Base-by-base conservation (phyloP, 2,113 vertebrate genomes). In the Thunnus maccoyii region DNA sequence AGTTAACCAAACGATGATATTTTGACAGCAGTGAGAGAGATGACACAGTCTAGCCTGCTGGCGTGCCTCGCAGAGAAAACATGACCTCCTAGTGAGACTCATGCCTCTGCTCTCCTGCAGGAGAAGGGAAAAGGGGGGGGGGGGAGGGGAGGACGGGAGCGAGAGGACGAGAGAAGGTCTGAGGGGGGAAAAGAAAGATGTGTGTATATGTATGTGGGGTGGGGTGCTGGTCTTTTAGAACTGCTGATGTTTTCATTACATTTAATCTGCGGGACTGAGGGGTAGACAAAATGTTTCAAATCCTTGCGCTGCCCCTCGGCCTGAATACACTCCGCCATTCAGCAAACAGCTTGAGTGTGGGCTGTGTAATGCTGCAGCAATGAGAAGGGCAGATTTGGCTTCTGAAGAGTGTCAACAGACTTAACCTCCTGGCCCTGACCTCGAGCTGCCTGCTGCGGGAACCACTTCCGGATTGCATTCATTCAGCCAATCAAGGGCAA, bases 1-100 rank as follows among this genome's bases (percentile, higher is more conserved):
- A 93, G 86, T 91, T 89, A 87, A 86, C 84, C 57, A 85, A 89
- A 92, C 5, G 41, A 82, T 90, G 83, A 87, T 91, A 92, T 91
- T 91, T 90, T 92, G 85, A 93, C 88, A 90, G 91, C 87, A 69
- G 74, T 22, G 56, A 85, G 78, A 78, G 73, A 85, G 85, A 88
- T 82, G 84, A 89, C 80, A 78, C 52, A 30, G 63, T 79, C 52
- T 27, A 77, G 86, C 78, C 87, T 88, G 85, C 87, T 88, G 89
- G 87, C 86, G 27, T 22, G 83, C 77, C 86, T 88, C 17, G 36
- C 82, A 86, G 88, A 86, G 87, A 90, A 86, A 93, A 91, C 91
- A 91, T 54, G 81, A 87, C 78, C 71, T 65, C 85, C 79, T 54
- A 71, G 81, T 20, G 87, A 90, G 90, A 83, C 65, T 78, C 84